A percentile compares a stretch with the other conserved stretches of the same genome.
These are phyloP conservation scores for Cenopis cana DNA, from an alignment of 2,888 invertebrate genomes.

Conservation along the genomic window DNA sequence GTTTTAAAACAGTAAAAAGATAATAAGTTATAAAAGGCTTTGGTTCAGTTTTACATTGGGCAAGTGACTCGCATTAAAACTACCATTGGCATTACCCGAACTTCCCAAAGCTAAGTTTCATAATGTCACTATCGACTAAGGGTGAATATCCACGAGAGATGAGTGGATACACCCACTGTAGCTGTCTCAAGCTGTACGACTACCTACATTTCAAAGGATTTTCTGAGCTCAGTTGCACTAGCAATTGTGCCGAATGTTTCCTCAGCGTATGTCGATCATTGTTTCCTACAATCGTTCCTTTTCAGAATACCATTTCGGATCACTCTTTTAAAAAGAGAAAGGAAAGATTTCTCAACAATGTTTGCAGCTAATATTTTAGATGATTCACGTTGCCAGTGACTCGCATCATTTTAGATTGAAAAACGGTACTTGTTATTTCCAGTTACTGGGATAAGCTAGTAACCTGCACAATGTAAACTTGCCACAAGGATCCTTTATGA, in stretches of 20 bases:
- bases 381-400: neutral
- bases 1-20: neutral
- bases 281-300: neutral
- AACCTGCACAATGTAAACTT: slow-evolving; percentile 17
- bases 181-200: neutral
- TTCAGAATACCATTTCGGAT: slow-evolving; percentile 23
- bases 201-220: neutral
- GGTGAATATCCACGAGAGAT: too few relatives aligned
- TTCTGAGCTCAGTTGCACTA: slow-evolving; percentile 5
- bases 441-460: neutral
- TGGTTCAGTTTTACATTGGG: slow-evolving; percentile 10
- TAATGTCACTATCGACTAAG: too few relatives aligned
- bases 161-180: too few relatives aligned
- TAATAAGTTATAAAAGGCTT: neutral
- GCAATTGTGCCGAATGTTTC: slow-evolving; percentile 10
- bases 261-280: neutral
- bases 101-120: neutral
- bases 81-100: neutral
- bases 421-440: neutral
- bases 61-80: neutral
- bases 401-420: neutral
- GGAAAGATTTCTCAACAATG: slow-evolving; percentile 16
- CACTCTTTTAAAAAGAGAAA: slow-evolving; percentile 24
- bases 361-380: neutral
- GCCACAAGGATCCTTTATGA: neutral